A percentile compares a stretch with the other conserved stretches of the same genome.
These are phyloP conservation scores for Centropus bengalensis DNA, from an alignment of 2,113 vertebrate species.

Conservation along the genomic window DNA sequence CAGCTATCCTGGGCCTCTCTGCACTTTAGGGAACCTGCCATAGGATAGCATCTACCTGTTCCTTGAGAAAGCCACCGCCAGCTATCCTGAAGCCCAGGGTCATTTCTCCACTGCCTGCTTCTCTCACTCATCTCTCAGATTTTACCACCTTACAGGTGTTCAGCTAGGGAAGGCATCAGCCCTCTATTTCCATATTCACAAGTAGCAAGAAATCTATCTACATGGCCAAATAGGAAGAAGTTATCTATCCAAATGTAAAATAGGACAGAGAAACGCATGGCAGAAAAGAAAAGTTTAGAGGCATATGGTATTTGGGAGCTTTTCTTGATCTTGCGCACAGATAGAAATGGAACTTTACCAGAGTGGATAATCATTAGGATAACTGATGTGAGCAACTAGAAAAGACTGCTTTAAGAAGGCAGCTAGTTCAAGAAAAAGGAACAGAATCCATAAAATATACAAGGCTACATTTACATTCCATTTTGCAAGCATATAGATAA, in stretches of 20 bases:
- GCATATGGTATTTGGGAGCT: background rate
- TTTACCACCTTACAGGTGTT: background rate
- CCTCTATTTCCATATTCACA: background rate
- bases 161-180: background rate
- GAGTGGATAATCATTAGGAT: background rate
- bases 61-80: background rate
- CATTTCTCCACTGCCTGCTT: background rate
- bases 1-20: background rate
- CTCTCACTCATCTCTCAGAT: background rate
- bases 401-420: background rate
- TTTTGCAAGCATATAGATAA: constrained; percentile 38
- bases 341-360: background rate
- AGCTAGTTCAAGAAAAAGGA: background rate
- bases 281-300: background rate
- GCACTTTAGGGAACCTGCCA: background rate
- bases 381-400: background rate
- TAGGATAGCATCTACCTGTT: background rate
- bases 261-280: background rate
- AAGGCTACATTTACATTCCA: constrained; percentile 20
- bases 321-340: background rate
- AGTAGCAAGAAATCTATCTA: background rate
- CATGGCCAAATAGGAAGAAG: background rate
- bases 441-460: background rate
- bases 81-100: background rate
- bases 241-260: background rate